Evolutionary conservation across 2,113 vertebrate genomes (phyloP).

Genomic region (Labeo rohita): DNA sequence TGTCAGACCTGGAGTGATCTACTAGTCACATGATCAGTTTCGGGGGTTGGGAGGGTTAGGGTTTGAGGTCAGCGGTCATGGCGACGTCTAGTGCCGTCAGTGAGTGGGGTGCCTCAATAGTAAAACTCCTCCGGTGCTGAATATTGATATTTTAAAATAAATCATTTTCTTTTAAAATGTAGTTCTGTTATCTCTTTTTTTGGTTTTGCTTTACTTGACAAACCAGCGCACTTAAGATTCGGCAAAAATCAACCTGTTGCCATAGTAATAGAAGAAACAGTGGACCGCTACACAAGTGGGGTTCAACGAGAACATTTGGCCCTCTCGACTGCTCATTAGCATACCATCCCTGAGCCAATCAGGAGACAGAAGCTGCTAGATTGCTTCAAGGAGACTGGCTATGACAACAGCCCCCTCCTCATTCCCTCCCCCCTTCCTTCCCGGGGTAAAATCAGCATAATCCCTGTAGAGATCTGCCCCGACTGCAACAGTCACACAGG

Average conservation of each 20-base stretch:
- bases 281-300: slow-evolving; percentile 67
- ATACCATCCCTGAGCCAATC: slow-evolving; percentile 75
- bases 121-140: background rate
- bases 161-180: slow-evolving; percentile 7
- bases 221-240: slow-evolving; percentile 57
- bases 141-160: background rate
- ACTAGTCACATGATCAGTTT: slow-evolving; percentile 50
- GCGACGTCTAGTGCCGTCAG: slow-evolving; percentile 35
- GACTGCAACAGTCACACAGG: slow-evolving; percentile 56
- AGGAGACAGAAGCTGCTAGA: slow-evolving; percentile 62
- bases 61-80: slow-evolving; percentile 51
- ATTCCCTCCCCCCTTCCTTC: slow-evolving; percentile 58
- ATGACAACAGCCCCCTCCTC: slow-evolving; percentile 68
- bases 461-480: slow-evolving; percentile 67
- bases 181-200: background rate
- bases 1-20: slow-evolving; percentile 36
- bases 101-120: slow-evolving; percentile 31
- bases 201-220: slow-evolving; percentile 49
- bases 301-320: slow-evolving; percentile 64
- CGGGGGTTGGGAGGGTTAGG: slow-evolving; percentile 29
- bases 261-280: slow-evolving; percentile 72
- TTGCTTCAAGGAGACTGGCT: slow-evolving; percentile 71
- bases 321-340: slow-evolving; percentile 72
- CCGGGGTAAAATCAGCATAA: slow-evolving; percentile 62
- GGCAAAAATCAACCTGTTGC: slow-evolving; percentile 72